Evolutionary conservation across 2,113 vertebrate genomes (phyloP), one percentile per base, ranked within the genome.

Genomic region (Phalacrocorax brasilianus): DNA sequence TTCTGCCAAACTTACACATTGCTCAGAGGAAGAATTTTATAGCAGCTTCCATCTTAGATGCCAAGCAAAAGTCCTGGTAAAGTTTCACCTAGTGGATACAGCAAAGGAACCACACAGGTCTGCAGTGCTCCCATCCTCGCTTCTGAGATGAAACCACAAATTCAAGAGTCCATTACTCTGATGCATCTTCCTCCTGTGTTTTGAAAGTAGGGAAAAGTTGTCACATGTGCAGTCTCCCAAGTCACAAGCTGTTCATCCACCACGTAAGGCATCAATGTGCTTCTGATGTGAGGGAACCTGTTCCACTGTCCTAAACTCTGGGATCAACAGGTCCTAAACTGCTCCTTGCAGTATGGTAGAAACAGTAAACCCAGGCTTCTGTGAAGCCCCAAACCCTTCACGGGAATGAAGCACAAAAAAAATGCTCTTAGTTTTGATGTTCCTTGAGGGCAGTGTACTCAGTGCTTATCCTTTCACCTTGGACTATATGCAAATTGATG

Each of bases 141-240:
- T 68, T 79, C 16, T 26, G 49, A 85, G 32, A 70, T 1, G 4
- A 83, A 86, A 63, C 1, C 23, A 33, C 9, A 30, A n/a, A 17
- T 45, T 71, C 52, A 73, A 28, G 9, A 65, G 16, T 16, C 38
- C 2, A 1, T 44, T 53, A 75, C 12, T 5, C 12, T 12, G 14
- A 12, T 59, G n/a, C 28, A 26, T 61, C 30, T 63, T 77, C n/a
- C 23, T 70, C 20, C 13, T 82, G 30, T 55, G 19, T 44, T 92
- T 58, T n/a, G 45, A 95, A 65, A 61, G 12, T 5, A 65, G 40
- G 58, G 15, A 66, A 68, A 67, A 55, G 4, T 63, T 65, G 23
- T 28, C 20, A 14, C 0, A 38, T 38, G 0, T n/a, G 7, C 11
- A 38, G 24, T 35, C 30, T 15, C 44, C 53, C 30, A 78, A 88